These are phyloP conservation scores for Lamellibrachia columna DNA, from an alignment of 2,888 invertebrate genomes.

Conservation along the genomic window DNA sequence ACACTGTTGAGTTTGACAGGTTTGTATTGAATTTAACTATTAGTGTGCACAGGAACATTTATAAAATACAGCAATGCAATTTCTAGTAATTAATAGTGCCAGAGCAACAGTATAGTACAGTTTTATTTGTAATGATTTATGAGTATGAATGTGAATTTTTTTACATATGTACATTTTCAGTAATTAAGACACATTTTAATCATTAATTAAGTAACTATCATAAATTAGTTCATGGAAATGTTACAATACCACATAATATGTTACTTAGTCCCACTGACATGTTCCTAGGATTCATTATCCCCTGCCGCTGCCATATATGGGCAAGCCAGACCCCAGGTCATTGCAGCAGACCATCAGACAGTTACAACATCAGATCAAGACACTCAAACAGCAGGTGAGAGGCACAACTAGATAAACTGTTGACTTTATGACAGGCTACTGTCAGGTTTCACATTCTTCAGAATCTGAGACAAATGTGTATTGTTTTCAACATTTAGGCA, in stretches of 20 bases:
- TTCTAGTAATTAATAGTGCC: not conserved
- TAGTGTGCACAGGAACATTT: not conserved
- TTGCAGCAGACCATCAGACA: slow-evolving; percentile 59
- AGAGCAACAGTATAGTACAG: no score
- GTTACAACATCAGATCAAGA: slow-evolving; percentile 53
- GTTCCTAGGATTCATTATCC: slow-evolving; percentile 63
- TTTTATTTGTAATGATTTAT: not conserved
- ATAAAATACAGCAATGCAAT: not conserved
- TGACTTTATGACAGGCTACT: no score
- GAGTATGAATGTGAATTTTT: not conserved
- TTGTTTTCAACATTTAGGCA: no score
- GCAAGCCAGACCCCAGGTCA: slow-evolving; percentile 61
- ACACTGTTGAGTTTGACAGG: slow-evolving; percentile 66
- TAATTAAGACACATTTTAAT: not conserved
- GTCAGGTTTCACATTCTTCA: no score
- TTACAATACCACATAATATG: not conserved
- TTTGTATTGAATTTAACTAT: slow-evolving; percentile 32
- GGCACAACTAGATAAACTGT: no score
- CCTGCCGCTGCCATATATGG: slow-evolving; percentile 62
- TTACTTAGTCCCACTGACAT: not conserved
- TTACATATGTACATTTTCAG: not conserved
- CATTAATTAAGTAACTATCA: not conserved
- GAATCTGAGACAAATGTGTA: no score
- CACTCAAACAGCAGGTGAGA: slow-evolving; percentile 47
- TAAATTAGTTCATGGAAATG: not conserved